phyloP scores from a whole-genome alignment of 2,797 vertebrate species.

The Valencia hispanica region DNA sequence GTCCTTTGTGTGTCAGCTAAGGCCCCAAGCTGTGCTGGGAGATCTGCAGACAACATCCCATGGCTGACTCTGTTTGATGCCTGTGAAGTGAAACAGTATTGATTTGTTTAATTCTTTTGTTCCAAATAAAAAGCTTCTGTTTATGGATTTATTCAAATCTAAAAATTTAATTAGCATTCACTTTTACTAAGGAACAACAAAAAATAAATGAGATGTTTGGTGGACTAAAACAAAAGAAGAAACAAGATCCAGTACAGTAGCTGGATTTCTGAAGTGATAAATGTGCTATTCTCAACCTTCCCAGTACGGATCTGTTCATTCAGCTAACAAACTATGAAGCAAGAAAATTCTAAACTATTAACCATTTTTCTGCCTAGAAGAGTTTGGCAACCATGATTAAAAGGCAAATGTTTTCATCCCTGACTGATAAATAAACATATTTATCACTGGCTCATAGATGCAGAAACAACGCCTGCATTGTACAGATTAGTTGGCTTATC shows the following conservation, averaged over 20 bases:
- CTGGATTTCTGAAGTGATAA: background rate
- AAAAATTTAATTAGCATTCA: constrained; percentile 8
- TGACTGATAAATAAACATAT: constrained; percentile 41
- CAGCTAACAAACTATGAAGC: constrained; percentile 8
- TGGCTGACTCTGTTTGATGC: constrained; percentile 81
- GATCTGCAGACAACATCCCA: constrained; percentile 81
- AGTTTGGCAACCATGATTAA: constrained; percentile 20
- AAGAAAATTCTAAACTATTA: background rate
- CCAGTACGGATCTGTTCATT: background rate
- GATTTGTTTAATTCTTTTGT: background rate
- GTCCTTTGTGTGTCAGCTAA: constrained; percentile 80
- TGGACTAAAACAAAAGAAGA: constrained; percentile 2
- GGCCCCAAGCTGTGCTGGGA: constrained; percentile 72
- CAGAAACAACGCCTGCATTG: constrained; percentile 28
- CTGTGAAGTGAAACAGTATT: constrained; percentile 56
- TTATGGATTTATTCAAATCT: background rate
- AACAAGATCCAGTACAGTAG: background rate
- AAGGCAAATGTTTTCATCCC: constrained; percentile 13
- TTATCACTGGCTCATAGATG: constrained; percentile 28
- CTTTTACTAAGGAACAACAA: background rate
- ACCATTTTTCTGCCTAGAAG: constrained; percentile 3
- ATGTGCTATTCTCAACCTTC: background rate
- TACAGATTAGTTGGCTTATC: constrained; percentile 14
- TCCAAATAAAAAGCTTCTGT: background rate
- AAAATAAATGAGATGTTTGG: background rate